Percentiles rank a stretch among this genome's conserved stretches.
phyloP scores from a whole-genome alignment of 2,888 invertebrate species.

The Philereme vetulata region DNA sequence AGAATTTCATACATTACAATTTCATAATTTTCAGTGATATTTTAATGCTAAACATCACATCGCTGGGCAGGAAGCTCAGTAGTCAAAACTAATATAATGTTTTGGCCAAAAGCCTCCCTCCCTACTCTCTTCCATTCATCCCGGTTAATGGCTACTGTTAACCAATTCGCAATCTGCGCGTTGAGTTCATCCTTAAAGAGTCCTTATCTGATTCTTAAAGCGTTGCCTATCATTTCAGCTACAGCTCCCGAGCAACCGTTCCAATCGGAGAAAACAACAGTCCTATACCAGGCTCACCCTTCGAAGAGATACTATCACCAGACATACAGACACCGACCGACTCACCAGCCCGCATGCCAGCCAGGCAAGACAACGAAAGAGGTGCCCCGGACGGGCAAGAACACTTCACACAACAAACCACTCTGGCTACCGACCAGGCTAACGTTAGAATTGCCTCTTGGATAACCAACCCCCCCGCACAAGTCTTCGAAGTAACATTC shows the following conservation, averaged over 20 bases:
- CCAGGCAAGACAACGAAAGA: conserved; percentile 55
- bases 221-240: conserved; percentile 42
- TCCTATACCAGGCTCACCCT: conserved; percentile 50
- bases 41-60: too few species aligned
- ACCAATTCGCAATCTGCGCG: too few species aligned
- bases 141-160: too few species aligned
- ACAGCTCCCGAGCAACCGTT: conserved; percentile 53
- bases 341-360: background rate
- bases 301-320: conserved; percentile 55
- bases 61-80: too few species aligned
- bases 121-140: too few species aligned
- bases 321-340: conserved; percentile 30
- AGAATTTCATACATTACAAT: too few species aligned
- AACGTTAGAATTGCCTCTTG: conserved; percentile 72
- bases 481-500: conserved; percentile 66
- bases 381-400: conserved; percentile 79
- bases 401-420: conserved; percentile 68
- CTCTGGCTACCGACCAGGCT: conserved; percentile 53
- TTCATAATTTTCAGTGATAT: too few species aligned
- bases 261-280: conserved; percentile 55
- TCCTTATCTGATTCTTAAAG: too few species aligned
- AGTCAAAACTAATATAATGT: too few species aligned
- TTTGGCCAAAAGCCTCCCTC: too few species aligned
- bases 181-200: too few species aligned
- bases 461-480: conserved; percentile 70